Base-by-base conservation (phyloP, 2,888 invertebrate species). In the Mellilla xanthometata region DNA sequence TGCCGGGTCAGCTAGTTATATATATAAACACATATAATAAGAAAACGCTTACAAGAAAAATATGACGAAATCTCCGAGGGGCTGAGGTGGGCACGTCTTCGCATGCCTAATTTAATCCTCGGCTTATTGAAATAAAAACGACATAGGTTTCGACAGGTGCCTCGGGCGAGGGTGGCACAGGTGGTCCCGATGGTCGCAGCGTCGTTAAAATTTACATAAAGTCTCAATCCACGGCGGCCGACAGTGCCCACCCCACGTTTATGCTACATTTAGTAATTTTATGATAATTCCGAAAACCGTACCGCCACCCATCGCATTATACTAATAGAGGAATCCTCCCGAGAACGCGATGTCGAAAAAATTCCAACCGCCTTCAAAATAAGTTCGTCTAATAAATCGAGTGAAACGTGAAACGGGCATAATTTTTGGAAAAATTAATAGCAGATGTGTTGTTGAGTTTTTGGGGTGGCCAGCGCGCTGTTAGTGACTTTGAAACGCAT, bases 251-350 rank as follows among this genome's bases (percentile, higher is more conserved):
- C 88, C 87, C 88, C 80, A 81, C 86, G 81, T 85, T 87, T 81
- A 89, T 88, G 89, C 89, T 88, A 89, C 89, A 89, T 89, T 89
- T 89, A 89, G 89, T 89, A 89, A 89, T 89, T 89, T 89, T 89
- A 89, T 89, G 89, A 89, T 89, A 89, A 89, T 89, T 89, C 83
- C 79, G 81, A 82, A 87, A 88, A 88, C 88, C 77, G 81, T 82
- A 80, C 87, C 81, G 76, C 88, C 87, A 85, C 89, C 89, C 89
- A 87, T 88, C 88, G 81, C 87, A 89, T 89, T 89, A 89, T 89
- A 87, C 88, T 89, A 88, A 88, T 88, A 88, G 88, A 88, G 77
- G 81, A 83, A 79, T 77, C 72, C 81, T 72, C 74, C 56, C 56
- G 71, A 75, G 75, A 67, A 75, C 69, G 65, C 62, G 67, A 68